phyloP scores from a whole-genome alignment of 2,888 invertebrate genomes.

The Eupithecia subfuscata region DNA sequence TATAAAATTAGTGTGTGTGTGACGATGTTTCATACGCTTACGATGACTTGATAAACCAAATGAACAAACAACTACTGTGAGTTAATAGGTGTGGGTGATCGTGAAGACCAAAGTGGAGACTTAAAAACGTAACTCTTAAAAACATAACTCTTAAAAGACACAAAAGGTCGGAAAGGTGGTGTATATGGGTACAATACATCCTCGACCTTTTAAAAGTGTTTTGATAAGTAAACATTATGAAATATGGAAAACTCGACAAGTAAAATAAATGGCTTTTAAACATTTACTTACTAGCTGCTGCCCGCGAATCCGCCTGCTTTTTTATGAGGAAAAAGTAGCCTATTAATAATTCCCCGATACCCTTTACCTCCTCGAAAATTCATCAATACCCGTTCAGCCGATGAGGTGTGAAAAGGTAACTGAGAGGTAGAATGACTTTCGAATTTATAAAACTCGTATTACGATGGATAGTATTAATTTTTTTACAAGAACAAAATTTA shows the following conservation, averaged over 20 bases:
- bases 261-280: background rate
- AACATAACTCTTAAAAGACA: constrained; percentile 5
- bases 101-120: background rate
- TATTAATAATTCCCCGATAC: too few species aligned
- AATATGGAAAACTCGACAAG: background rate
- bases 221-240: constrained; percentile 35
- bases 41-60: constrained; percentile 6
- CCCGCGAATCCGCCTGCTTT: background rate
- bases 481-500: too few species aligned
- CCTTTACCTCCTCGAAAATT: too few species aligned
- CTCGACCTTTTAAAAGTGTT: constrained; percentile 18
- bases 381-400: too few species aligned
- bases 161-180: background rate
- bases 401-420: too few species aligned
- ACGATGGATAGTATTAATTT: too few species aligned
- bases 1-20: background rate
- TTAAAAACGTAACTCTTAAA: background rate
- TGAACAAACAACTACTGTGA: background rate
- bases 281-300: background rate
- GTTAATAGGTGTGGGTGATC: background rate
- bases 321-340: too few species aligned
- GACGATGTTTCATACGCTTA: background rate
- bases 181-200: background rate
- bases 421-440: too few species aligned
- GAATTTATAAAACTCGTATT: too few species aligned